Conservation (phyloP, 1,140 invertebrate genomes). For the Anastrepha ludens region DNA sequence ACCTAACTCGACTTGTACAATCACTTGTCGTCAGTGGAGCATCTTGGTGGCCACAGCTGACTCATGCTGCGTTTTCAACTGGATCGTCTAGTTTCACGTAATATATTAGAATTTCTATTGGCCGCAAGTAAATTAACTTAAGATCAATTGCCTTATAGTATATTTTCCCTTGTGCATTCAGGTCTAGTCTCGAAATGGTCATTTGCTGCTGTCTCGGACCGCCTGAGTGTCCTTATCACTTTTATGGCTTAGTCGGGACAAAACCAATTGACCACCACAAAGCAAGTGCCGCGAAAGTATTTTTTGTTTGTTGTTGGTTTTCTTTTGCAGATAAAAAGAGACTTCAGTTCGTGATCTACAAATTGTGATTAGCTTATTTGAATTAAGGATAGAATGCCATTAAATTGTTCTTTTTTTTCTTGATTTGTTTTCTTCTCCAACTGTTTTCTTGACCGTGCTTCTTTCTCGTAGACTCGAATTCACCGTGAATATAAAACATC, state of each 20-base stretch:
- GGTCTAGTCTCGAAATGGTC: not conserved
- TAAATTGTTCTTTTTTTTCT: no score
- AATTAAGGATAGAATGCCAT: no score
- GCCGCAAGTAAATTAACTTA: not conserved
- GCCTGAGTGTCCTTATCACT: slow-evolving; percentile 6
- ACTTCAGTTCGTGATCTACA: no score
- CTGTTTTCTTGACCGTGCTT: no score
- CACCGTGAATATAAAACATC: no score
- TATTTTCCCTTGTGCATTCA: not conserved
- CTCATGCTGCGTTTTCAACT: not conserved
- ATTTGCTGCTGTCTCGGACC: not conserved
- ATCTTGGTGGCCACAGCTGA: not conserved
- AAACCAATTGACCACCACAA: not conserved
- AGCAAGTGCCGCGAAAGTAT: not conserved
- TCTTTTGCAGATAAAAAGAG: no score
- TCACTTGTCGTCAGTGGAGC: not conserved
- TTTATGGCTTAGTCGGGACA: slow-evolving; percentile 3
- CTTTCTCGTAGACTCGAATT: no score
- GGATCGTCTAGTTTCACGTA: no score
- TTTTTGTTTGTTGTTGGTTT: no score
- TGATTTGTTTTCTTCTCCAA: no score
- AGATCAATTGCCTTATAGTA: not conserved
- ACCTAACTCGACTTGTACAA: not conserved
- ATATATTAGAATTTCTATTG: not conserved
- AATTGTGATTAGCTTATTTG: no score